Evolutionary conservation across 2,797 vertebrate species (phyloP).

Genomic region (Rhinichthys osculus): DNA sequence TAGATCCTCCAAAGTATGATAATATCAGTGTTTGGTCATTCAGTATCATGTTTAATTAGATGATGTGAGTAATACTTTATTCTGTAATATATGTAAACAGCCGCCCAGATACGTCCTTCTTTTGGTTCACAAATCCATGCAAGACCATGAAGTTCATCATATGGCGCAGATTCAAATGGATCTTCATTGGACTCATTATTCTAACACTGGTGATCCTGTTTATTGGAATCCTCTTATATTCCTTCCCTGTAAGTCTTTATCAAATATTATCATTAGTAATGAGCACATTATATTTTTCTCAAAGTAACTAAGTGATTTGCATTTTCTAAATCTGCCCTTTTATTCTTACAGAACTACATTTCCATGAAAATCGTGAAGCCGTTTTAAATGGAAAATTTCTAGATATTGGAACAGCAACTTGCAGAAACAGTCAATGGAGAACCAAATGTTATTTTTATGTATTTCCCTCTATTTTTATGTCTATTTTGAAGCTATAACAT

Average conservation of each 20-base stretch:
- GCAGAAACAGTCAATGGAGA: background rate
- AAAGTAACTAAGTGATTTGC: background rate
- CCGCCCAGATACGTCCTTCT: conserved; percentile 90
- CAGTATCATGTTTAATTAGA: background rate
- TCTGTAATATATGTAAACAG: conserved; percentile 65
- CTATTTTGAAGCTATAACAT: background rate
- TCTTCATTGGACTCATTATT: conserved; percentile 81
- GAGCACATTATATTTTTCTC: background rate
- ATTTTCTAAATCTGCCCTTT: background rate
- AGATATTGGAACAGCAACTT: background rate
- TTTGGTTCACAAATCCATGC: conserved; percentile 91
- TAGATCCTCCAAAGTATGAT: conserved; percentile 92
- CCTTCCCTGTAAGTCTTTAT: conserved; percentile 80
- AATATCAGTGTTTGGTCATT: conserved; percentile 19
- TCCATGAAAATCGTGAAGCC: conserved; percentile 63
- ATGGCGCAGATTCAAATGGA: conserved; percentile 88
- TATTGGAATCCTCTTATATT: conserved; percentile 83
- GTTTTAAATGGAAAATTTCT: conserved; percentile 36
- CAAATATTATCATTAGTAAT: background rate
- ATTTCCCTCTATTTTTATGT: background rate
- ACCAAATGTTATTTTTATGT: background rate
- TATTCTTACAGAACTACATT: conserved; percentile 59
- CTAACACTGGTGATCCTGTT: conserved; percentile 82
- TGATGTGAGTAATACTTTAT: conserved; percentile 21
- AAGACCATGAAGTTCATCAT: conserved; percentile 90